Percentiles rank a stretch among this genome's conserved stretches.
Conservation (phyloP, 2,113 vertebrate genomes). For the Chaetorhynchus papuensis region DNA sequence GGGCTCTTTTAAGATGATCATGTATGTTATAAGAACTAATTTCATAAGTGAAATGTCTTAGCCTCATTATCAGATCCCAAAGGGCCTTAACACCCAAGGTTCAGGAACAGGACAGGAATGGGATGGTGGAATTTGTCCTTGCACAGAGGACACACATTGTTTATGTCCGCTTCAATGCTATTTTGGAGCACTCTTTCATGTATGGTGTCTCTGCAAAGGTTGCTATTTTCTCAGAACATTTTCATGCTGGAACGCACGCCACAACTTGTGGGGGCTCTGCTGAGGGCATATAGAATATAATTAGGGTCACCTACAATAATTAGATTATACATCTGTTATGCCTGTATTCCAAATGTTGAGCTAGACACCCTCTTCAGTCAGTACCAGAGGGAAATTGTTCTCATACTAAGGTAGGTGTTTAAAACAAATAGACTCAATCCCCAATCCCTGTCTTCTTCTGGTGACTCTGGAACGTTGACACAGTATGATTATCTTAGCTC, state of each 20-base stretch:
- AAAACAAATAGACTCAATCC: background rate
- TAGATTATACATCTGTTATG: background rate
- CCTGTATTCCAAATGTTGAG: background rate
- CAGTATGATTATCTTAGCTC: background rate
- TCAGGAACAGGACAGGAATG: background rate
- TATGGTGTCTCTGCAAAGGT: background rate
- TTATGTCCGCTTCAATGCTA: background rate
- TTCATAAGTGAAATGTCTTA: background rate
- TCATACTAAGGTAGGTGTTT: background rate
- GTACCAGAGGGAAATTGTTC: background rate
- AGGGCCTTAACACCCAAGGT: background rate
- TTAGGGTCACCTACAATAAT: background rate
- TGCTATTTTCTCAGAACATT: background rate
- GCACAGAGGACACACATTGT: background rate
- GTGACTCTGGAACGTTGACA: background rate
- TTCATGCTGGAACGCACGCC: background rate
- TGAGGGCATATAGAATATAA: background rate
- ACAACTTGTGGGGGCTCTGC: background rate
- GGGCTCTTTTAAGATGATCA: background rate
- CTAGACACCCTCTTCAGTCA: background rate
- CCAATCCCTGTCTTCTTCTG: background rate
- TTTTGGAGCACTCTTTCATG: background rate
- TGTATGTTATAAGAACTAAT: background rate
- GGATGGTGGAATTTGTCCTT: background rate
- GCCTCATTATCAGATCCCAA: background rate